Conservation (phyloP, 2,888 invertebrate genomes). For the Prosapia bicincta region DNA sequence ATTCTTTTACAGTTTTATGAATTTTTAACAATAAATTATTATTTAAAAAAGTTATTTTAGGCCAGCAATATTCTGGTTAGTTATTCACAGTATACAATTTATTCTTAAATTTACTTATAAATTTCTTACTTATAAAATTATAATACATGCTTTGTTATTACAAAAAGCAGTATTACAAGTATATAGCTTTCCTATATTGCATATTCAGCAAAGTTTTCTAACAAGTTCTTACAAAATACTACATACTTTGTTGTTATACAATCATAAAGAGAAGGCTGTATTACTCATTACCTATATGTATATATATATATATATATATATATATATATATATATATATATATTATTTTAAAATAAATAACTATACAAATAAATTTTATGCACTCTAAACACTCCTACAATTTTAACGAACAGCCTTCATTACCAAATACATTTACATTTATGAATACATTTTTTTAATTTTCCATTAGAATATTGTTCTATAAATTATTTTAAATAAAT, state of each 20-base stretch:
- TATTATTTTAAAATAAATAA: not conserved
- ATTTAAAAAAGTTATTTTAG: too few species aligned
- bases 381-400: not conserved
- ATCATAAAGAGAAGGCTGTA: constrained; percentile 3
- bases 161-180: too few species aligned
- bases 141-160: too few species aligned
- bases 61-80: too few species aligned
- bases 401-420: constrained; percentile 30
- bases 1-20: too few species aligned
- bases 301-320: too few species aligned
- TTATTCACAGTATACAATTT: too few species aligned
- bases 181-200: too few species aligned
- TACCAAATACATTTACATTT: not conserved
- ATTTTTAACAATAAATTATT: too few species aligned
- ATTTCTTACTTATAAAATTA: too few species aligned
- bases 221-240: constrained; percentile 26
- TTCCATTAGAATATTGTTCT: not conserved
- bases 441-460: not conserved
- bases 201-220: constrained; percentile 30
- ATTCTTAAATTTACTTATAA: too few species aligned
- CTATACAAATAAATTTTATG: not conserved
- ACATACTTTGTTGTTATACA: not conserved
- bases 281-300: not conserved
- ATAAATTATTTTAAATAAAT: not conserved
- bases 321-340: too few species aligned